Evolutionary conservation across 2,113 vertebrate species (phyloP).

Genomic region (Cygnus buccinator): DNA sequence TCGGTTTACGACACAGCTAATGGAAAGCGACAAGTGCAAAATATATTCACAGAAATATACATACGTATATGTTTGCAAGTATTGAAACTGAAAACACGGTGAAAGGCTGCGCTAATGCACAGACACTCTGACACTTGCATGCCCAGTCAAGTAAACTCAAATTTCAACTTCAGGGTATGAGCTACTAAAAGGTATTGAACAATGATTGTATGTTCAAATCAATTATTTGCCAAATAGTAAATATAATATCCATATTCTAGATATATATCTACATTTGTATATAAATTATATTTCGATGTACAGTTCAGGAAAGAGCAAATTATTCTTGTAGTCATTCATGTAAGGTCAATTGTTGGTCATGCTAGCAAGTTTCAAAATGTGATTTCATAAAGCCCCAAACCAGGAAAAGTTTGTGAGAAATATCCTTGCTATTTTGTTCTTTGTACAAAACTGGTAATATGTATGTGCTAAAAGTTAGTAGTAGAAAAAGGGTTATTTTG

Average conservation of each 20-base stretch:
- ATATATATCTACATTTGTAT: background rate
- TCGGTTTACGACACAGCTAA: background rate
- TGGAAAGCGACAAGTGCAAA: background rate
- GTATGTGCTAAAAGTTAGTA: background rate
- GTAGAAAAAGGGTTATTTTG: background rate
- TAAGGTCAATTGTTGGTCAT: background rate
- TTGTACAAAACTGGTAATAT: background rate
- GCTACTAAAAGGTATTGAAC: background rate
- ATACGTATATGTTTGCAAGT: background rate
- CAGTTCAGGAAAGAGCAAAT: background rate
- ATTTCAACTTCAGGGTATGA: rapidly evolving
- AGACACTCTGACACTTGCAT: rapidly evolving
- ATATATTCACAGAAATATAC: background rate
- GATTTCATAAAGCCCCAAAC: background rate
- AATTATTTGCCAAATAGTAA: background rate
- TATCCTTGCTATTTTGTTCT: background rate
- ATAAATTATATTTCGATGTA: background rate
- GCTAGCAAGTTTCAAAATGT: background rate
- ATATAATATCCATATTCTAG: background rate
- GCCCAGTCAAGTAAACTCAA: background rate
- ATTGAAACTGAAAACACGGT: rapidly evolving
- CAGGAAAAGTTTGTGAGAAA: background rate
- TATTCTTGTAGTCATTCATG: background rate
- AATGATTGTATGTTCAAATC: background rate
- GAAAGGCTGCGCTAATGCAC: background rate